Base-by-base conservation (phyloP, 2,888 invertebrate species). In the Corythucha ciliata region DNA sequence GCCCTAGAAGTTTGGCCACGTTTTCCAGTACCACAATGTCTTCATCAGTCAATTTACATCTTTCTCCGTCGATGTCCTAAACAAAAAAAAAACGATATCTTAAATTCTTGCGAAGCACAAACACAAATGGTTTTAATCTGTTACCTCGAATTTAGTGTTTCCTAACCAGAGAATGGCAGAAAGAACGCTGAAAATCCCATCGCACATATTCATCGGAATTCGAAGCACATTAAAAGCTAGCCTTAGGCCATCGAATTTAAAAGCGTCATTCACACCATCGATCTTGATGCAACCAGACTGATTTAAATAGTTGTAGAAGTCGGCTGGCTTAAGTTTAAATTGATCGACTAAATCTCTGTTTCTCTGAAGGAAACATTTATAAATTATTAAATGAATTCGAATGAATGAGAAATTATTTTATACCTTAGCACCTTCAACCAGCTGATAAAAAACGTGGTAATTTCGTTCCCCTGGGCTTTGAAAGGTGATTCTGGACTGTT, bases 121-220 rank as follows among this genome's bases (percentile, higher is more conserved):
- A 29, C n/a, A n/a, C n/a, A n/a, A 29, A 29, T 10, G 8, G n/a
- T 29, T 29, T 10, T 6, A 5, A 20, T 20, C 5, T 5, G 7
- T 56, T 61, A 79, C 79, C 72, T 81, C 79, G 66, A 91, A 91
- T 60, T 76, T 78, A 57, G 91, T 73, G 68, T 91, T 92, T 25
- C 92, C 91, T 27, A 92, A 75, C 91, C 91, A 91, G 48, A 92
- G 70, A 58, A 92, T 88, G 1, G 91, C 88, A 12, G 89, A 84
- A 22, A 92, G 69, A 6, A 89, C 87, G 65, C 85, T 81, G 65
- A 90, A 90, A 58, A 92, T 83, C 0, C 90, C 90, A 66, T 87
- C 87, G 66, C 85, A 87, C 79, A 87, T 86, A 58, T 80, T 81
- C 46, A 80, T 74, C 7, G 88, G 85, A 41, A 91, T 85, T 70